Conservation (phyloP, 2,113 vertebrate genomes). For the Antennarius striatus region DNA sequence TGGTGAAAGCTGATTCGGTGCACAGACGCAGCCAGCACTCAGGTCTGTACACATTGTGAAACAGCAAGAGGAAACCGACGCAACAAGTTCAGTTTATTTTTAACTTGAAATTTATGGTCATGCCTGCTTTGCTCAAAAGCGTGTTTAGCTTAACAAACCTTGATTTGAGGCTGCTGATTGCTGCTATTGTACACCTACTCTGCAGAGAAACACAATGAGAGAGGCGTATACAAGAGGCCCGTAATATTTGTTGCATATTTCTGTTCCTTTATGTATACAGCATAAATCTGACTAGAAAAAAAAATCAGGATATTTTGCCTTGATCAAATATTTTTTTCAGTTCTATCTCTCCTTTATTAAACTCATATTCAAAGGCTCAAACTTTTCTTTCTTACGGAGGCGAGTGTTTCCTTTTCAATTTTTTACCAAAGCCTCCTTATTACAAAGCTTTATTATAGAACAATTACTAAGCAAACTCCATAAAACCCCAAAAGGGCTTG, state of each 20-base stretch:
- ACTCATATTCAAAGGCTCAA: neutral
- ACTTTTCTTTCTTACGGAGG: constrained; percentile 4
- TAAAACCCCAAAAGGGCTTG: constrained; percentile 19
- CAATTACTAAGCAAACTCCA: constrained; percentile 23
- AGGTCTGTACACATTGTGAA: constrained; percentile 63
- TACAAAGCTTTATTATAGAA: constrained; percentile 39
- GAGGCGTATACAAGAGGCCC: neutral
- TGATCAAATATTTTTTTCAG: neutral
- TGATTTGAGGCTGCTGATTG: constrained; percentile 39
- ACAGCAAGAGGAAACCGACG: constrained; percentile 49
- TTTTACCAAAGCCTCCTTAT: constrained; percentile 30
- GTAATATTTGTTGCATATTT: neutral
- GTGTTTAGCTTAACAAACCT: constrained; percentile 35
- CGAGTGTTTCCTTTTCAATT: constrained; percentile 25
- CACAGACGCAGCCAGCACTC: constrained; percentile 37
- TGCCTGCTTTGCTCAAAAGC: constrained; percentile 32
- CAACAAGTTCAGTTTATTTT: constrained; percentile 63
- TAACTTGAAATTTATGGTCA: constrained; percentile 42
- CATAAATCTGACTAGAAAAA: neutral
- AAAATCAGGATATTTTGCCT: neutral
- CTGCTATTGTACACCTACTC: constrained; percentile 17
- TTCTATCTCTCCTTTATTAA: neutral
- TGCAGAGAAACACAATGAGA: constrained; percentile 10
- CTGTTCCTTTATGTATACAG: neutral
- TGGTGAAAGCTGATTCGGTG: constrained; percentile 65